Conservation (phyloP, 2,797 vertebrate species). For the Notolepis coatsorum region DNA sequence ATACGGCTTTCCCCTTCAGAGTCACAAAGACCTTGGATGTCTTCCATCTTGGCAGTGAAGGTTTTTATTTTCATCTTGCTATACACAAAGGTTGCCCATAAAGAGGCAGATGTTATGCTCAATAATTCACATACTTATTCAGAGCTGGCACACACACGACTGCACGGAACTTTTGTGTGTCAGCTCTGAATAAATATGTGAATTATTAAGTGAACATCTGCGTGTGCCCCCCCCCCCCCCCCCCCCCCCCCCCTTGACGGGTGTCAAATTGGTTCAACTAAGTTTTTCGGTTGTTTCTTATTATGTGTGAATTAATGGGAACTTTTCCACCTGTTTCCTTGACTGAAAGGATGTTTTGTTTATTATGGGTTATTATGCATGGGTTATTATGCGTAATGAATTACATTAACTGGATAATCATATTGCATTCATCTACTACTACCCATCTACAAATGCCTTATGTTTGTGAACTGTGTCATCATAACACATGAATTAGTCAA, state of each 20-base stretch:
- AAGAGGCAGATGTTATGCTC: slow-evolving; percentile 50
- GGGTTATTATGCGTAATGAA: too few species aligned
- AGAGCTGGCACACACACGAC: slow-evolving; percentile 25
- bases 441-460: too few species aligned
- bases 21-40: too few species aligned
- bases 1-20: too few species aligned
- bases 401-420: too few species aligned
- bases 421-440: too few species aligned
- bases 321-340: neutral
- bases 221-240: neutral
- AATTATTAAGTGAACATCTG: slow-evolving; percentile 44
- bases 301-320: too few species aligned
- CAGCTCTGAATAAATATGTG: slow-evolving; percentile 26
- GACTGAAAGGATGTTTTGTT: neutral
- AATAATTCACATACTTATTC: slow-evolving; percentile 59
- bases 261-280: neutral
- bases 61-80: slow-evolving; percentile 40
- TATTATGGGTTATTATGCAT: too few species aligned
- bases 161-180: slow-evolving; percentile 33
- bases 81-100: slow-evolving; percentile 47
- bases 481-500: too few species aligned
- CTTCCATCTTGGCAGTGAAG: neutral
- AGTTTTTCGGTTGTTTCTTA: neutral
- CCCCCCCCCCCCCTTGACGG: neutral
- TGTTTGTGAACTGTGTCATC: too few species aligned